phyloP scores from a whole-genome alignment of 2,113 vertebrate genomes.

The Labeo rohita region DNA sequence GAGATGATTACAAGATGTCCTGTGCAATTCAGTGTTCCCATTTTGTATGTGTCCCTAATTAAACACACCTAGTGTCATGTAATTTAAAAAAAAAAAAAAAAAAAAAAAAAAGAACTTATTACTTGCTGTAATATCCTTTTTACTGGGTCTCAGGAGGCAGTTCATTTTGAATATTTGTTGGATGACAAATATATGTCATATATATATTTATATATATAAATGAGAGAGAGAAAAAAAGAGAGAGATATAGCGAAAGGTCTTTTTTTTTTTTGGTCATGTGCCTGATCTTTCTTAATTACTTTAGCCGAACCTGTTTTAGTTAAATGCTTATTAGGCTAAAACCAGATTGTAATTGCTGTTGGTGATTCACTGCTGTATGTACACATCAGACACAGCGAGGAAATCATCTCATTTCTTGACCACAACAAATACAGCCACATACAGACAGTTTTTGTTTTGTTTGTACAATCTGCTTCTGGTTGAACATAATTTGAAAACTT shows the following conservation, averaged over 20 bases:
- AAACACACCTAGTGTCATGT: not conserved
- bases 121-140: not conserved
- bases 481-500: not conserved
- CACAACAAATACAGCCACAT: not conserved
- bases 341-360: constrained; percentile 55
- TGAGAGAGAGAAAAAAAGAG: not conserved
- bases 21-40: not conserved
- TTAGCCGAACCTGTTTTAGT: constrained; percentile 61
- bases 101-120: not conserved
- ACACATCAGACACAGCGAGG: constrained; percentile 34
- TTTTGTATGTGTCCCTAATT: not conserved
- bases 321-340: constrained; percentile 56
- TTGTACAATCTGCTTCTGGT: not conserved
- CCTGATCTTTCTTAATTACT: not conserved
- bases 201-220: too few species aligned
- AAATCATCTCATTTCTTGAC: constrained; percentile 29
- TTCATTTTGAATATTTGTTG: not conserved
- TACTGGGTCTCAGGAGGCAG: not conserved
- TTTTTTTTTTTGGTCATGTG: not conserved
- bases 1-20: not conserved
- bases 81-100: not conserved
- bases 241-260: not conserved
- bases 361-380: constrained; percentile 54
- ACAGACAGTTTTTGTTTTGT: not conserved
- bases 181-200: not conserved